Evolutionary conservation across 2,888 invertebrate genomes (phyloP).

Genomic region (Lepidochrysops patricia): DNA sequence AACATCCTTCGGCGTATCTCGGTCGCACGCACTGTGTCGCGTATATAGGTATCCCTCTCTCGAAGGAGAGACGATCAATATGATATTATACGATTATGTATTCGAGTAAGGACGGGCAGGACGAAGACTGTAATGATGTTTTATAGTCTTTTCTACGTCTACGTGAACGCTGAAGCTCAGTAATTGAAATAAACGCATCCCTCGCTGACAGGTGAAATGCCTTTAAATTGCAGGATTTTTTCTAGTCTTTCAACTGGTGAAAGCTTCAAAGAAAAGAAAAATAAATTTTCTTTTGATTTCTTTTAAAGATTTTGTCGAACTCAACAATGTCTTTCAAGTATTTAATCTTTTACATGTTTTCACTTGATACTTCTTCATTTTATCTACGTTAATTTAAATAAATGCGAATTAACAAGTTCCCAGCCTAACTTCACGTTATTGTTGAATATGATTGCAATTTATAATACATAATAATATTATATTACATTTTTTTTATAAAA

Average conservation of each 20-base stretch:
- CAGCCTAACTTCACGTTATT: too few relatives aligned
- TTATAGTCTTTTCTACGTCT: conserved; percentile 20
- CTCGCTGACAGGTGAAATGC: background rate
- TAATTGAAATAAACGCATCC: background rate
- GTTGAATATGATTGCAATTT: too few relatives aligned
- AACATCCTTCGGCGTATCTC: background rate
- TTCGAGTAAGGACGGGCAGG: conserved; percentile 12
- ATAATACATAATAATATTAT: too few relatives aligned
- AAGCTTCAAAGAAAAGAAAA: too few relatives aligned
- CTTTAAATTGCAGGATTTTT: background rate
- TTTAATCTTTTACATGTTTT: too few relatives aligned
- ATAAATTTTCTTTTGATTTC: too few relatives aligned
- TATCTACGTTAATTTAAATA: too few relatives aligned
- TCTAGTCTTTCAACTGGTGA: background rate
- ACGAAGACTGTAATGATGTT: conserved; percentile 26
- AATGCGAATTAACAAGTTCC: too few relatives aligned
- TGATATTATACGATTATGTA: conserved; percentile 12
- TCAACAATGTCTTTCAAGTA: too few relatives aligned
- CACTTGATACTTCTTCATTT: too few relatives aligned
- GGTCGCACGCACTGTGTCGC: background rate
- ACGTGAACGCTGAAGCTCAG: background rate
- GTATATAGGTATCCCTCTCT: background rate
- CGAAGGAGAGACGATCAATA: conserved; percentile 13
- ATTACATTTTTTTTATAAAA: too few relatives aligned
- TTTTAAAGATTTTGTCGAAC: too few relatives aligned